Conservation (phyloP, 2,797 vertebrate species). For the Austrolebias charrua region DNA sequence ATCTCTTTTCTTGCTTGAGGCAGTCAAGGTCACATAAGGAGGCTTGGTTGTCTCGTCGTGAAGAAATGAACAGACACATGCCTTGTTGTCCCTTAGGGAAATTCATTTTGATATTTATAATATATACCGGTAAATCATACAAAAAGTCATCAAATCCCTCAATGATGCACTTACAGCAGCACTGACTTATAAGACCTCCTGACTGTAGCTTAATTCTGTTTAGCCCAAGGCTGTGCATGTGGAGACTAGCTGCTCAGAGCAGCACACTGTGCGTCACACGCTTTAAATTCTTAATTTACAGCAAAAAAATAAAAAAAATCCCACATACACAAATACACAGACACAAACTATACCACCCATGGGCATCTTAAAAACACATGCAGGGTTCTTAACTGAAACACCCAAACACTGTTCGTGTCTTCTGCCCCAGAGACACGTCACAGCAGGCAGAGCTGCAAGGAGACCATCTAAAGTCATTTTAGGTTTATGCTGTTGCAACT, state of each 20-base stretch:
- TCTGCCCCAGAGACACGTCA: conserved; percentile 13
- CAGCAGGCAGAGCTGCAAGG: conserved; percentile 16
- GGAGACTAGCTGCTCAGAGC: conserved; percentile 45
- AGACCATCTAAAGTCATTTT: conserved; percentile 41
- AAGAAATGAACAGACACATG: conserved; percentile 21
- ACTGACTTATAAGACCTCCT: conserved; percentile 50
- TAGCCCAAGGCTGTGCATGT: conserved; percentile 32
- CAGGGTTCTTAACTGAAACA: conserved; percentile 41
- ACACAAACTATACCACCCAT: conserved; percentile 49
- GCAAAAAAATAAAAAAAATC: neutral
- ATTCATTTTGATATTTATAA: conserved; percentile 39
- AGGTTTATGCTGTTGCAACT: conserved; percentile 20
- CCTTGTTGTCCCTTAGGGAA: conserved; percentile 19
- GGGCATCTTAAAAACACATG: conserved; percentile 37
- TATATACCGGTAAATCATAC: conserved; percentile 3
- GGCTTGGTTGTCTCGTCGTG: conserved; percentile 30
- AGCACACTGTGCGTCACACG: conserved; percentile 14
- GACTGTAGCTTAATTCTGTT: conserved; percentile 44
- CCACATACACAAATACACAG: conserved; percentile 10
- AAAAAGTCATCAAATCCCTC: conserved; percentile 58
- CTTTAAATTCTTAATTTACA: conserved; percentile 9
- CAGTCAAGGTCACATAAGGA: conserved; percentile 31
- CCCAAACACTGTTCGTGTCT: conserved; percentile 32
- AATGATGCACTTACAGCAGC: conserved; percentile 26
- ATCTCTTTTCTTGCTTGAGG: conserved; percentile 6